phyloP scores from a whole-genome alignment of 2,797 vertebrate species.

The Anabas testudineus region DNA sequence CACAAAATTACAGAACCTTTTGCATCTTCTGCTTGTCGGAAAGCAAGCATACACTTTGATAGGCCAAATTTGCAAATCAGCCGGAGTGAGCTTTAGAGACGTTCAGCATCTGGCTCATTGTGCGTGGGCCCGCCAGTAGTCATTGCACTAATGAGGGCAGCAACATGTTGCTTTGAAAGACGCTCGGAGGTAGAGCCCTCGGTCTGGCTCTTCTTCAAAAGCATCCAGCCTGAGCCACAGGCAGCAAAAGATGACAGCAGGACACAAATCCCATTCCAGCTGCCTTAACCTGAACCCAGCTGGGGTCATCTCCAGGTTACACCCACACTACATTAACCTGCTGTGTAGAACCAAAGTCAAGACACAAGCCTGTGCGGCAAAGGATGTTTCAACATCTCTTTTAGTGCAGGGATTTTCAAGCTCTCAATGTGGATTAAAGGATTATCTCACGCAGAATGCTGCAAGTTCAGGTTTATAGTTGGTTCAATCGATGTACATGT shows the following conservation, averaged over 20 bases:
- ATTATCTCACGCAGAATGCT: conserved; percentile 22
- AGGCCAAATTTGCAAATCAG: background rate
- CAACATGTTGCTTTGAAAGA: conserved; percentile 30
- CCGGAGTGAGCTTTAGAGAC: conserved; percentile 2
- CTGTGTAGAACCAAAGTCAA: conserved; percentile 4
- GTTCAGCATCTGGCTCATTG: conserved; percentile 2
- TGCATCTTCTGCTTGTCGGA: background rate
- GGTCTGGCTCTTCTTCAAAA: conserved; percentile 31
- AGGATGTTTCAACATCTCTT: conserved; percentile 24
- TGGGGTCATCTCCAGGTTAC: conserved; percentile 7
- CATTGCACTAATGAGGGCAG: conserved; percentile 32
- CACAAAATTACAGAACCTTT: background rate
- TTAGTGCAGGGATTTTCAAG: conserved; percentile 23
- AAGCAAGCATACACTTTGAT: background rate
- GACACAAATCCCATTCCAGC: conserved; percentile 28
- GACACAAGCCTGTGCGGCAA: conserved; percentile 25
- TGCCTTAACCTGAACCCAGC: conserved; percentile 4
- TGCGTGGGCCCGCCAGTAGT: conserved; percentile 19
- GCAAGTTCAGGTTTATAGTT: conserved; percentile 11
- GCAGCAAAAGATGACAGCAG: conserved; percentile 16
- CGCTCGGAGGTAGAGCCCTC: background rate
- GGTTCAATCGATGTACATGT: conserved; percentile 17
- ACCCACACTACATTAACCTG: conserved; percentile 3
- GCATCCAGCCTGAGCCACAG: conserved; percentile 3
- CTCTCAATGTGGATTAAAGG: conserved; percentile 41